Conservation (phyloP, 2,113 vertebrate species). For the Ornithorhynchus anatinus region DNA sequence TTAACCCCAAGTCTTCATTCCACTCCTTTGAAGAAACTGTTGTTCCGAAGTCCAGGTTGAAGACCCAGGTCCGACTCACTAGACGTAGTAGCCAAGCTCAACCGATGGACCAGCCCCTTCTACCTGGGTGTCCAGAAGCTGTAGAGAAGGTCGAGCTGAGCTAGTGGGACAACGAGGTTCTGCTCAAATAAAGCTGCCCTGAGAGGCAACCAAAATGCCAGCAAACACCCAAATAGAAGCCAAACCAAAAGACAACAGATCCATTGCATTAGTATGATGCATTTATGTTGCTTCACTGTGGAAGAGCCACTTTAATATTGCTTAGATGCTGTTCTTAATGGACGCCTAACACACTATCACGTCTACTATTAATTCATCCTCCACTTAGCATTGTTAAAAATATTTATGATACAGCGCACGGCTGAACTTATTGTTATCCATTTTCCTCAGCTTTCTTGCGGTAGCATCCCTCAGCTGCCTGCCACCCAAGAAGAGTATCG, state of each 20-base stretch:
- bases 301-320: constrained; percentile 22
- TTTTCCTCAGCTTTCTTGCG: constrained; percentile 29
- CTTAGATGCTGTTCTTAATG: constrained; percentile 22
- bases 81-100: no score
- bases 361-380: constrained; percentile 44
- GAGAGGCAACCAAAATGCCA: constrained; percentile 15
- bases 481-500: constrained; percentile 39
- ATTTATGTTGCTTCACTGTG: constrained; percentile 23
- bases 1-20: no score
- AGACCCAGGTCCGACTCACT: no score
- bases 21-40: no score
- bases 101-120: no score
- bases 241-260: neutral
- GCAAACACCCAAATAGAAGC: neutral
- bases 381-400: constrained; percentile 41
- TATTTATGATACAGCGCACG: constrained; percentile 25
- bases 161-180: no score
- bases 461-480: constrained; percentile 48
- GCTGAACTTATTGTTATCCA: constrained; percentile 41
- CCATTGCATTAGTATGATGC: neutral
- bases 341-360: constrained; percentile 8
- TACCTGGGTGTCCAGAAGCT: no score
- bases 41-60: no score
- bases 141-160: no score
- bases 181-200: no score